Evolutionary conservation across 2,888 invertebrate species (phyloP).

Genomic region (Cremastinae sp.): DNA sequence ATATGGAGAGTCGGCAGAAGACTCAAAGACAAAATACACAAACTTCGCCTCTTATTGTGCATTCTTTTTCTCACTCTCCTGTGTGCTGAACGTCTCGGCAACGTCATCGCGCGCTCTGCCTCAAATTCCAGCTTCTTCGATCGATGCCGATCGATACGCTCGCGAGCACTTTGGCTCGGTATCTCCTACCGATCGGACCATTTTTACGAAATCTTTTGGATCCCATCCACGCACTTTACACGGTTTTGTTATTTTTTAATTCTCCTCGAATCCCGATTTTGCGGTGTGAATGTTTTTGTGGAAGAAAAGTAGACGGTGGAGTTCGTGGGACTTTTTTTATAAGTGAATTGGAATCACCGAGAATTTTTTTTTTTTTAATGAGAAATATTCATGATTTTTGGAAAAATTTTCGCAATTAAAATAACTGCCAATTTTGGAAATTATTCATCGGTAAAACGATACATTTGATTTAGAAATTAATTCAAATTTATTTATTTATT

Average conservation of each 20-base stretch:
- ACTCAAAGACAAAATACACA: constrained; percentile 46
- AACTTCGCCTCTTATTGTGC: constrained; percentile 4
- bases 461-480: no score
- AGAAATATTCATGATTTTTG: no score
- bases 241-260: neutral
- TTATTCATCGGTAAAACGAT: no score
- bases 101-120: constrained; percentile 33
- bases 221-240: constrained; percentile 1
- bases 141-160: constrained; percentile 14
- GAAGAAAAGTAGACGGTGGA: neutral
- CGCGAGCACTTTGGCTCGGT: constrained; percentile 43
- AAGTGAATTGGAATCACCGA: neutral
- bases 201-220: neutral
- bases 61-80: neutral
- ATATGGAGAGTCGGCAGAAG: no score
- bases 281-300: neutral
- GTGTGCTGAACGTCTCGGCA: neutral
- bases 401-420: no score
- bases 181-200: constrained; percentile 31
- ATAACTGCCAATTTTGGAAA: no score
- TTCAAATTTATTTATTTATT: no score
- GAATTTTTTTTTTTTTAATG: no score
- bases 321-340: neutral
- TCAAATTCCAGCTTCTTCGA: constrained; percentile 30
- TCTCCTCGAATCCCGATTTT: neutral